These are phyloP conservation scores for Rhyacichthys aspro DNA, from an alignment of 2,797 vertebrate species.

Conservation along the genomic window DNA sequence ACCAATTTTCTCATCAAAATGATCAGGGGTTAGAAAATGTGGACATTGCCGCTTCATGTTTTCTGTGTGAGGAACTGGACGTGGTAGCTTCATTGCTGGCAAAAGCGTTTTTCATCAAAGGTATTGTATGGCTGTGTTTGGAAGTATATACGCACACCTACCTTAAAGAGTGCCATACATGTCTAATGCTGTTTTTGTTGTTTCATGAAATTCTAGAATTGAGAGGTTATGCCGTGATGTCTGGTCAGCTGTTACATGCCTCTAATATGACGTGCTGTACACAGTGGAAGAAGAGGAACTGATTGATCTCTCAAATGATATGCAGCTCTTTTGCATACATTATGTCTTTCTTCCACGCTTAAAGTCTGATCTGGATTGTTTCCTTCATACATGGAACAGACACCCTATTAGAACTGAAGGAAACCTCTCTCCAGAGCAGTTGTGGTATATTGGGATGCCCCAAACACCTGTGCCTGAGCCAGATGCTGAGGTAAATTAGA, in stretches of 20 bases:
- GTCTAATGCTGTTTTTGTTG: neutral
- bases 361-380: conserved; percentile 7
- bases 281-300: conserved; percentile 8
- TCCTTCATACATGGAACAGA: conserved; percentile 1
- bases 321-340: conserved; percentile 13
- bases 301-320: conserved; percentile 1
- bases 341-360: conserved; percentile 8
- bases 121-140: neutral
- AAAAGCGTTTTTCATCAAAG: conserved; percentile 13
- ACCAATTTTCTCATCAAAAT: no score
- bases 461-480: conserved; percentile 1
- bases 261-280: conserved; percentile 5
- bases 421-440: conserved; percentile 1
- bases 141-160: neutral
- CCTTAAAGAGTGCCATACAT: neutral
- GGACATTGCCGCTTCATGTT: conserved; percentile 16
- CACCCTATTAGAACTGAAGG: no score
- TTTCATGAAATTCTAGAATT: neutral
- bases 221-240: conserved; percentile 8
- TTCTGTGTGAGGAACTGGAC: neutral
- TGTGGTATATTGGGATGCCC: conserved; percentile 4
- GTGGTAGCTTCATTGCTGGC: conserved; percentile 7
- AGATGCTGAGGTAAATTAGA: neutral
- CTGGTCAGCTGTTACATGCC: conserved; percentile 5
- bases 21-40: conserved; percentile 7